Evolutionary conservation across 2,797 vertebrate genomes (phyloP).

Genomic region (Silurus lanzhouensis): DNA sequence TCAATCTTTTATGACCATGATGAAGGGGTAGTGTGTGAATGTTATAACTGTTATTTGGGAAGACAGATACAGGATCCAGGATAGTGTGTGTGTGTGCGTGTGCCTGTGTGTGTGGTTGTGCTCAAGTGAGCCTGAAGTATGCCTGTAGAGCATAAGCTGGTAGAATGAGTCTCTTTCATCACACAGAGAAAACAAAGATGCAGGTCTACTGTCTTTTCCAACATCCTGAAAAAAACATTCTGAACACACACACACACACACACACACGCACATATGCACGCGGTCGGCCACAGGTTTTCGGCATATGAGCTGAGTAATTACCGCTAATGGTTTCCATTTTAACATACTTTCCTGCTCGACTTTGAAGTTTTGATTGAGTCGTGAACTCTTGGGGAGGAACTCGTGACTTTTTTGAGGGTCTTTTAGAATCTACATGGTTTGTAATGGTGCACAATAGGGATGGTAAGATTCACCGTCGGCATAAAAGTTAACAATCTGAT

Average conservation of each 20-base stretch:
- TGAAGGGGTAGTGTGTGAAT: slow-evolving; percentile 40
- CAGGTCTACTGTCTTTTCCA: slow-evolving; percentile 45
- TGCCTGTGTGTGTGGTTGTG: slow-evolving; percentile 65
- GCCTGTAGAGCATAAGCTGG: slow-evolving; percentile 64
- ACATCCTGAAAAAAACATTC: slow-evolving; percentile 52
- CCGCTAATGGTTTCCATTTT: slow-evolving; percentile 77
- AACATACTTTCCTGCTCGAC: slow-evolving; percentile 65
- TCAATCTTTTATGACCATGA: slow-evolving; percentile 44
- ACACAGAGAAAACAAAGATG: slow-evolving; percentile 63
- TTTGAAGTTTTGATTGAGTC: slow-evolving; percentile 72
- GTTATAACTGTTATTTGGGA: slow-evolving; percentile 48
- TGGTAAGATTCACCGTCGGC: no score
- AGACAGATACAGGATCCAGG: slow-evolving; percentile 17
- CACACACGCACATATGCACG: slow-evolving; percentile 37
- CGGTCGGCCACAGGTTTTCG: slow-evolving; percentile 65
- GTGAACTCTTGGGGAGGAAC: background rate
- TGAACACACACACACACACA: slow-evolving; percentile 24
- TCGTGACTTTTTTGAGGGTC: background rate
- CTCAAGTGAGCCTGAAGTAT: slow-evolving; percentile 79
- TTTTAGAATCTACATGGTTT: background rate
- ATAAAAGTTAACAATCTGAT: no score
- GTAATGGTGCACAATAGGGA: no score
- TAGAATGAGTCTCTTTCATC: slow-evolving; percentile 72
- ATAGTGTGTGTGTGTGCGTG: slow-evolving; percentile 49
- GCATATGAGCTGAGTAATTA: slow-evolving; percentile 72